Evolutionary conservation across 2,113 vertebrate genomes (phyloP), one percentile per base, ranked within the genome.

Genomic region (Prolemur simus): DNA sequence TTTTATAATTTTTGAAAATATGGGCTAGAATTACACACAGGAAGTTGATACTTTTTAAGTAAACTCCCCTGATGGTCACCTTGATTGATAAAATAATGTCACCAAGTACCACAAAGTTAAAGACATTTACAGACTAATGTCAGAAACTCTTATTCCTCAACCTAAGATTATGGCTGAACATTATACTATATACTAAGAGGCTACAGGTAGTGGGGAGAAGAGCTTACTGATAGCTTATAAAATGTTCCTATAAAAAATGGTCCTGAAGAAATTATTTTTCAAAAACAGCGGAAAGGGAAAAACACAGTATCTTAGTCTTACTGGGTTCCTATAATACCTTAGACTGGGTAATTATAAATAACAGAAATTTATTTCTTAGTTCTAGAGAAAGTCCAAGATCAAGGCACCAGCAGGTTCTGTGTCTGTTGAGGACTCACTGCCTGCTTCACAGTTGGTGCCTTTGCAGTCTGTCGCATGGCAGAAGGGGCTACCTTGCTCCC

Each of bases 251-350:
- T 54, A 80, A 60, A 76, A 81, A 87, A 94, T 58, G 34, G 82
- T 52, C 34, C 76, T 42, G 3, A 91, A 68, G 17, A 94, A 91
- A 80, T 77, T 95, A 83, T 52, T 94, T 93, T 85, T 92, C 78
- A 73, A 89, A 86, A 80, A 90, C 3, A 89, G 49, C 60, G 34
- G 25, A 94, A 92, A 92, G 17, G 27, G 32, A 77, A 52, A 69
- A 92, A 92, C 68, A 52, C 9, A 39, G 9, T 34, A 9, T 66
- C 58, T 47, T 91, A 69, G 39, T 15, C 34, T 27, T 27, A 10
- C 9, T 37, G 20, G 34, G 64, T 32, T 91, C 32, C 54, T 49
- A 49, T 58, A 42, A 87, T 17, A 49, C 47, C 74, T 49, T 49
- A 71, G 18, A 87, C 39, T 88, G 18, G 27, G 13, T 76, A 74